phyloP scores from a whole-genome alignment of 1,140 invertebrate genomes.

The Dendrolimus kikuchii region DNA sequence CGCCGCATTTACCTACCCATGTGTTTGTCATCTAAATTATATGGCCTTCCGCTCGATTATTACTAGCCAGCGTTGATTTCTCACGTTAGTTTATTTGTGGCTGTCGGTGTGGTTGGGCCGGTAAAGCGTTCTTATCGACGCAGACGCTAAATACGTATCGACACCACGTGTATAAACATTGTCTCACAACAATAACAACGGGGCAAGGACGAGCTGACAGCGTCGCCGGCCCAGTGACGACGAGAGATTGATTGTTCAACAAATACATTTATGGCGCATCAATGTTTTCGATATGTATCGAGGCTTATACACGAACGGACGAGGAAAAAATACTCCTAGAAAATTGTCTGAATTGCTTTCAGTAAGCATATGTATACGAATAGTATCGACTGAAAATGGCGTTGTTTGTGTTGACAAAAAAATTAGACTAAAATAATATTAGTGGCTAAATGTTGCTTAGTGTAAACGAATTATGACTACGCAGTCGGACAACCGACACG shows the following conservation, averaged over 20 bases:
- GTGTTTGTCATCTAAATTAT: conserved; percentile 63
- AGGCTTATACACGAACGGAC: too few species aligned
- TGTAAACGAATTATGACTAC: conserved; percentile 35
- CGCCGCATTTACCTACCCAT: conserved; percentile 29
- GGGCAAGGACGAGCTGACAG: conserved; percentile 39
- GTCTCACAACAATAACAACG: conserved; percentile 61
- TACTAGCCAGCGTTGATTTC: conserved; percentile 39
- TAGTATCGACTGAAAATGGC: too few species aligned
- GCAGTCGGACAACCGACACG: conserved; percentile 27
- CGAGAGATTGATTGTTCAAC: conserved; percentile 24
- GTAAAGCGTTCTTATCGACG: conserved; percentile 47
- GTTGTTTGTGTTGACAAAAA: too few species aligned
- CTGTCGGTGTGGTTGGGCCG: conserved; percentile 42
- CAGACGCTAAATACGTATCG: conserved; percentile 41
- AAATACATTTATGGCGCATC: conserved; percentile 21
- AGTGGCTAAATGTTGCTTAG: too few species aligned
- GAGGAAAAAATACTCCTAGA: too few species aligned
- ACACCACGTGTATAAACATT: conserved; percentile 66
- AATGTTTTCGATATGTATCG: conserved; percentile 3
- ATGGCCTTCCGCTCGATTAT: conserved; percentile 56
- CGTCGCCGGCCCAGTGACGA: conserved; percentile 18
- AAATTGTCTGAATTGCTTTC: too few species aligned
- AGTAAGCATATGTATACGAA: too few species aligned
- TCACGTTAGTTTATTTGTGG: conserved; percentile 48
- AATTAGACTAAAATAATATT: too few species aligned